Evolutionary conservation across 1,140 invertebrate genomes (phyloP).

Genomic region (Macrobrachium nipponense): DNA sequence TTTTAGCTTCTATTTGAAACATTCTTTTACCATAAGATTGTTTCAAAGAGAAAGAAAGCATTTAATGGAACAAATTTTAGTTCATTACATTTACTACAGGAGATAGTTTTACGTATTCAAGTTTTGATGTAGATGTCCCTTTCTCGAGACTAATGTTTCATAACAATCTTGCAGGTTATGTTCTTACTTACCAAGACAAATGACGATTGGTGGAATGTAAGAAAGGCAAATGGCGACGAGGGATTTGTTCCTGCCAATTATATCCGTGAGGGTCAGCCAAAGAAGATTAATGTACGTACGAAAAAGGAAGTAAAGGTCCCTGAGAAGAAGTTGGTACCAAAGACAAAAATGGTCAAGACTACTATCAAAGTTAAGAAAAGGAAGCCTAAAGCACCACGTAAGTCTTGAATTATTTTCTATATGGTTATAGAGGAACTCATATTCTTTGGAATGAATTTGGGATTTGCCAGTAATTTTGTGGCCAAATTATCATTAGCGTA

Average conservation of each 20-base stretch:
- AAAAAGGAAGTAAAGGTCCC: constrained; percentile 85
- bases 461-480: too few species aligned
- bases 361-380: constrained; percentile 76
- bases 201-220: constrained; percentile 97
- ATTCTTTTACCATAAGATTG: too few species aligned
- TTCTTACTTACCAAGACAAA: constrained; percentile 95
- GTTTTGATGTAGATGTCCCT: too few species aligned
- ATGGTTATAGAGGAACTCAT: background rate
- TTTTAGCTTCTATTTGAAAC: too few species aligned
- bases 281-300: constrained; percentile 84
- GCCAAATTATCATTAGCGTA: too few species aligned
- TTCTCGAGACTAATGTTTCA: background rate
- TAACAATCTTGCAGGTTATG: constrained; percentile 76
- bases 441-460: too few species aligned
- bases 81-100: too few species aligned
- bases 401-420: constrained; percentile 33
- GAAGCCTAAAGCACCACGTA: constrained; percentile 66
- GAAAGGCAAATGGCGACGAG: constrained; percentile 90
- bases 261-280: constrained; percentile 91
- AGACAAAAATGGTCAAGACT: constrained; percentile 88
- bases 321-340: constrained; percentile 86
- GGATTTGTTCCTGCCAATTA: constrained; percentile 99
- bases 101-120: too few species aligned
- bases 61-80: too few species aligned
- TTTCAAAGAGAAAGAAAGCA: too few species aligned